These are phyloP conservation scores for Cheilosia urbana DNA, from an alignment of 2,888 invertebrate species.

Conservation along the genomic window DNA sequence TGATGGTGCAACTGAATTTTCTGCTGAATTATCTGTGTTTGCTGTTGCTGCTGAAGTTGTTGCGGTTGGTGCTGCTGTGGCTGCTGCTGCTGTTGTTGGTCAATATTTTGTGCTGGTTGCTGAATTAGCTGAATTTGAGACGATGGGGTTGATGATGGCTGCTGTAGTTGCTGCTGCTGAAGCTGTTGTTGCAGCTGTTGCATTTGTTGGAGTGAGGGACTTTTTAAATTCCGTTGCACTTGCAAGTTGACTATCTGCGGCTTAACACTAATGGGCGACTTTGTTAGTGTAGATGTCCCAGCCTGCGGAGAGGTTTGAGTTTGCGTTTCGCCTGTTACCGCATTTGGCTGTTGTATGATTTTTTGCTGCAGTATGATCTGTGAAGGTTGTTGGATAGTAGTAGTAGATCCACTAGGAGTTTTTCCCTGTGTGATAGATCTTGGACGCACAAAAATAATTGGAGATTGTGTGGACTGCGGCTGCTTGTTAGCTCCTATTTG, in stretches of 20 bases:
- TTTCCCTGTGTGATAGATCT: constrained; percentile 63
- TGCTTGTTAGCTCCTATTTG: constrained; percentile 57
- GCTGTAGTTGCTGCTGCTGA: constrained; percentile 51
- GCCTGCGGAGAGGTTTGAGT: constrained; percentile 54
- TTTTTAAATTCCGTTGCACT: constrained; percentile 75
- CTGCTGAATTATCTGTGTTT: constrained; percentile 70
- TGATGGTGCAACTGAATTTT: constrained; percentile 77
- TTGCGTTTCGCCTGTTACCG: constrained; percentile 29
- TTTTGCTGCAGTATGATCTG: constrained; percentile 72
- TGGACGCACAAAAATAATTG: constrained; percentile 67
- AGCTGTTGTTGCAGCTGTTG: constrained; percentile 69
- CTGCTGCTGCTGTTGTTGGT: constrained; percentile 76
- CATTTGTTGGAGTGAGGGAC: constrained; percentile 76
- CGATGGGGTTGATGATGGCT: constrained; percentile 22
- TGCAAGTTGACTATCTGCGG: constrained; percentile 71
- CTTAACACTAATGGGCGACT: constrained; percentile 53
- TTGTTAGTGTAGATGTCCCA: constrained; percentile 47
- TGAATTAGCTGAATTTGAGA: constrained; percentile 78
- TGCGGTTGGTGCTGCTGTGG: constrained; percentile 76
- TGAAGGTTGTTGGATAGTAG: constrained; percentile 54
- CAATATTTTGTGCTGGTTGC: constrained; percentile 70
- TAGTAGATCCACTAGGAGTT: constrained; percentile 20
- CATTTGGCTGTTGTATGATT: constrained; percentile 62
- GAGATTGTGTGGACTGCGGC: constrained; percentile 54
- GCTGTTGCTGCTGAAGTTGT: constrained; percentile 76